phyloP scores from a whole-genome alignment of 2,113 vertebrate genomes.

The Macroglossus sobrinus region DNA sequence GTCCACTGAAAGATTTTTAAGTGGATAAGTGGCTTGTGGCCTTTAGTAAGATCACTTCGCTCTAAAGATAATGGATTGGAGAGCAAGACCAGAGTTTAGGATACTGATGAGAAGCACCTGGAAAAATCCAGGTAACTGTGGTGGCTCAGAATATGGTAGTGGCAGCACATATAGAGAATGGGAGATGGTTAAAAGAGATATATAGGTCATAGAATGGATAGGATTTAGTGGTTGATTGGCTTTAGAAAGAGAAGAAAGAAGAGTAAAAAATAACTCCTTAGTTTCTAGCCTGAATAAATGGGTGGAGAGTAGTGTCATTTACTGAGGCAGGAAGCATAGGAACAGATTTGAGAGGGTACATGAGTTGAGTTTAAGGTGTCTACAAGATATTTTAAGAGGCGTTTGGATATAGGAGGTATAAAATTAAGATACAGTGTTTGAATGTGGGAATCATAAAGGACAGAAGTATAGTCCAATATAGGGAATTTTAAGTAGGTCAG shows the following conservation, averaged over 20 bases:
- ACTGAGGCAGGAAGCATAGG: neutral
- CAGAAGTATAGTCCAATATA: neutral
- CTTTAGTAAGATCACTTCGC: neutral
- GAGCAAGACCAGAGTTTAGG: neutral
- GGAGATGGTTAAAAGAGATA: slow-evolving; percentile 22
- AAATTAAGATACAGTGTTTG: neutral
- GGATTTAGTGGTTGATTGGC: slow-evolving; percentile 18
- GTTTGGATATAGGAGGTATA: neutral
- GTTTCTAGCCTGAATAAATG: slow-evolving; percentile 31
- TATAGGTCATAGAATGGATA: neutral
- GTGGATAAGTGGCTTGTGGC: neutral
- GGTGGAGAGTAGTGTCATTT: neutral
- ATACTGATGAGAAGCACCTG: neutral
- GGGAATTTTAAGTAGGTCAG: slow-evolving; percentile 38
- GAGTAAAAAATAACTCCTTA: slow-evolving; percentile 25
- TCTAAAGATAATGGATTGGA: neutral
- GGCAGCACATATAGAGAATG: slow-evolving; percentile 39
- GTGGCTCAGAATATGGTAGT: neutral
- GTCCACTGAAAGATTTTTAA: neutral
- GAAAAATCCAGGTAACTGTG: slow-evolving; percentile 30
- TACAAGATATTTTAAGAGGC: neutral
- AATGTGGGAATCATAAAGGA: slow-evolving; percentile 16
- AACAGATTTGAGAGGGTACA: slow-evolving; percentile 12
- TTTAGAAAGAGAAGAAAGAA: slow-evolving; percentile 43
- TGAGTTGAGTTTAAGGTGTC: neutral